Evolutionary conservation across 1,140 invertebrate genomes (phyloP).

Genomic region (Lithobius niger): DNA sequence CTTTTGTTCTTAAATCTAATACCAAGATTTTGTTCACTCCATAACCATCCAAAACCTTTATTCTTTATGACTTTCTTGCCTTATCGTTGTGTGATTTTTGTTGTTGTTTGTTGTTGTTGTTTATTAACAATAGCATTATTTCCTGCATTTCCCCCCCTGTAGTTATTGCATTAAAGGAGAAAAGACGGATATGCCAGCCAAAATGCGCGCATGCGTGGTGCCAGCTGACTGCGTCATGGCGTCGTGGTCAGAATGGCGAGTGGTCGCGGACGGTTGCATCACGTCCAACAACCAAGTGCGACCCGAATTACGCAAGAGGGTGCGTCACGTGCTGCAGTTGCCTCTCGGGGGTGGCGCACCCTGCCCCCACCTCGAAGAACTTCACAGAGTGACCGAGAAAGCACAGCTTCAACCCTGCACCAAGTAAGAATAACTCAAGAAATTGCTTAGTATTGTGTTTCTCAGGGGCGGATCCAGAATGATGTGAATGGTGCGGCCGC

Average conservation of each 20-base stretch:
- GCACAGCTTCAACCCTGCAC: constrained; percentile 31
- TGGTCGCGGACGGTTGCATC: constrained; percentile 31
- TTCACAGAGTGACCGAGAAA: constrained; percentile 24
- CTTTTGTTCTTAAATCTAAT: too few relatives aligned
- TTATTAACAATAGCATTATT: too few relatives aligned
- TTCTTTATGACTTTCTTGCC: too few relatives aligned
- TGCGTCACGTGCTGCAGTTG: constrained; percentile 30
- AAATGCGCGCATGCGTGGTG: constrained; percentile 29
- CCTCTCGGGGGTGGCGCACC: constrained; percentile 34
- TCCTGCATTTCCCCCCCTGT: too few relatives aligned
- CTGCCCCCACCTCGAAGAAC: constrained; percentile 34
- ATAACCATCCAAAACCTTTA: too few relatives aligned
- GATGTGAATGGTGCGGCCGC: too few relatives aligned
- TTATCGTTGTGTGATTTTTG: too few relatives aligned
- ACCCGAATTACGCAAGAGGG: constrained; percentile 30
- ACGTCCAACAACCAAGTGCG: constrained; percentile 27
- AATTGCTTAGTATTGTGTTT: too few relatives aligned
- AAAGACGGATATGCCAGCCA: constrained; percentile 18
- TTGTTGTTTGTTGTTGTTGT: too few relatives aligned
- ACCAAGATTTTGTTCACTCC: too few relatives aligned
- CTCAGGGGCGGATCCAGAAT: too few relatives aligned
- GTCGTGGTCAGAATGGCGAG: constrained; percentile 41
- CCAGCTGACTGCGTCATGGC: constrained; percentile 40
- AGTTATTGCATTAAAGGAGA: constrained; percentile 20
- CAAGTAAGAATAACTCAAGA: too few relatives aligned